Evolutionary conservation across 2,888 invertebrate genomes (phyloP).

Genomic region (Polyploca ridens): DNA sequence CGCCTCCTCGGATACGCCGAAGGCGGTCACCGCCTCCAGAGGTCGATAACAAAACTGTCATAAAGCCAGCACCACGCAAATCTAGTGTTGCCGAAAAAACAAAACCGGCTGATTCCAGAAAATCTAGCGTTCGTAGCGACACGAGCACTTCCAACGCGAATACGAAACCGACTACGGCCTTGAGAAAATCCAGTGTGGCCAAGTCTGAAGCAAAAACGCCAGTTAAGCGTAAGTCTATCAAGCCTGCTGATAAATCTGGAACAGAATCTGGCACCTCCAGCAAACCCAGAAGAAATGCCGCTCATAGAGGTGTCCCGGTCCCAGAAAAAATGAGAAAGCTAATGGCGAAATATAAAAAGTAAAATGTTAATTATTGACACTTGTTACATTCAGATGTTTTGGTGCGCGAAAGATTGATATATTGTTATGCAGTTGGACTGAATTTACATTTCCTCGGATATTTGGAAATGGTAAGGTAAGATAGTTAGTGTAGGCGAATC

Average conservation of each 20-base stretch:
- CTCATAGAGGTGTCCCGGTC: conserved; percentile 70
- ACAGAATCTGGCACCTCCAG: conserved; percentile 31
- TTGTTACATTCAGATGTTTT: conserved; percentile 11
- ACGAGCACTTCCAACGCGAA: conserved; percentile 20
- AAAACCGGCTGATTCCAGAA: conserved; percentile 32
- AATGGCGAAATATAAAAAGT: conserved; percentile 56
- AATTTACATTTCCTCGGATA: conserved; percentile 36
- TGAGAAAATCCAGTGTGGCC: conserved; percentile 29
- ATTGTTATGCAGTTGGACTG: conserved; percentile 27
- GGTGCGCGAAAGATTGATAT: conserved; percentile 14
- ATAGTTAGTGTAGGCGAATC: conserved; percentile 46
- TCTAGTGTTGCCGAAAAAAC: conserved; percentile 25
- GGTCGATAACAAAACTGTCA: conserved; percentile 20
- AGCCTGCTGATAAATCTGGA: conserved; percentile 20
- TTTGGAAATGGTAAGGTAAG: conserved; percentile 42
- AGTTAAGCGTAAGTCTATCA: conserved; percentile 17
- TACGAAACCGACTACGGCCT: conserved; percentile 16
- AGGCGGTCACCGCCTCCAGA: conserved; percentile 65
- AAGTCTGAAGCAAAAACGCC: conserved; percentile 37
- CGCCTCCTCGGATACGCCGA: conserved; percentile 77
- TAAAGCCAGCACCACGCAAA: conserved; percentile 27
- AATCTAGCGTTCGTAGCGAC: conserved; percentile 39
- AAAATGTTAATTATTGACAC: conserved; percentile 15
- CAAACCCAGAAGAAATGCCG: conserved; percentile 45
- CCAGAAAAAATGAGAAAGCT: conserved; percentile 70